A percentile compares a stretch with the other conserved stretches of the same genome.
phyloP scores from a whole-genome alignment of 2,113 vertebrate species.

The Sus scrofa region DNA sequence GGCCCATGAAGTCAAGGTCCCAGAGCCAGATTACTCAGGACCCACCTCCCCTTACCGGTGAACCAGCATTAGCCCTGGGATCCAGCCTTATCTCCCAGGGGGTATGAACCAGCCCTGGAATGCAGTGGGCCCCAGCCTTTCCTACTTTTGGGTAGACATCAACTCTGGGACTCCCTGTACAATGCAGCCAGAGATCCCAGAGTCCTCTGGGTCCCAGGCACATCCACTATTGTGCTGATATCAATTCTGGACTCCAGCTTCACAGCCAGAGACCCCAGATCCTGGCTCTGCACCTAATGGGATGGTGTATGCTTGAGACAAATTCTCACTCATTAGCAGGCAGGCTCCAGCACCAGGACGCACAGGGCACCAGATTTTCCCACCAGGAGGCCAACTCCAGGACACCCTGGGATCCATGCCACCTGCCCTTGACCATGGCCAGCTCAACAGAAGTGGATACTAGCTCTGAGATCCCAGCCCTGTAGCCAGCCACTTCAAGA shows the following conservation, averaged over 20 bases:
- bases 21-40: neutral
- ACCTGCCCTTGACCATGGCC: neutral
- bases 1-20: neutral
- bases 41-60: neutral
- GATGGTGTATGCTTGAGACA: neutral
- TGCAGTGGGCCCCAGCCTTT: neutral
- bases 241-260: neutral
- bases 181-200: neutral
- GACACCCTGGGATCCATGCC: neutral
- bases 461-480: neutral
- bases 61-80: neutral
- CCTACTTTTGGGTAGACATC: neutral
- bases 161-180: neutral
- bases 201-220: neutral
- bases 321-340: neutral
- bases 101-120: neutral
- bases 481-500: neutral
- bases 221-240: neutral
- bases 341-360: neutral
- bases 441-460: neutral
- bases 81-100: neutral
- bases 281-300: neutral
- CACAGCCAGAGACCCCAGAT: neutral
- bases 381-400: neutral
- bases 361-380: neutral